Evolutionary conservation across 2,888 invertebrate species (phyloP), one percentile per base, ranked within the genome.

Genomic region (Cantharis rustica): DNA sequence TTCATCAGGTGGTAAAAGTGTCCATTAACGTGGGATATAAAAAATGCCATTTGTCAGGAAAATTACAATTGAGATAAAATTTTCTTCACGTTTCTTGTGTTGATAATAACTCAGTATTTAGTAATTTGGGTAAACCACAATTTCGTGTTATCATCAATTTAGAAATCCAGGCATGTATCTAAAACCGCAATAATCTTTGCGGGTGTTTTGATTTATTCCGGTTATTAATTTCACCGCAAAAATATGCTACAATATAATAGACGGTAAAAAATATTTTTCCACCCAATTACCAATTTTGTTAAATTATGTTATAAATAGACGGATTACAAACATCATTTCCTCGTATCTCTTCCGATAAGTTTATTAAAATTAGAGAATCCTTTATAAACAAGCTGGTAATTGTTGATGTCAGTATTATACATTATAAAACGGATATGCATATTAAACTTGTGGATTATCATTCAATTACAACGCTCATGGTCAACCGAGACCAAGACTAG

Each of bases 401-500:
- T 47, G 47, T 47, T 47, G n/a, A 47, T 47, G 47, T 47, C 47
- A 47, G n/a, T 47, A 47, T 47, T n/a, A 47, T 47, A 47, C 47
- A 47, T 47, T n/a, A 66, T 17, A 71, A 71, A 75, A 75, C 72
- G 76, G 76, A 76, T 72, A 76, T 73, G 69, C 72, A 73, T 64
- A 76, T 76, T 71, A 76, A 69, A 31, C 61, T 70, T 70, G 47
- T 73, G 70, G 73, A 76, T 73, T 76, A 71, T 73, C 73, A 76
- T 73, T 76, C 72, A 76, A 76, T 72, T 72, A 76, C n/a, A 13
- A 61, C 27, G 27, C 62, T 47, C 68, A 71, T 26, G 73, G 69
- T 31, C 63, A 71, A 47, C 47, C n/a, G 47, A 47, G 47, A 47
- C 47, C 47, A 47, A 47, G 47, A 47, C 47, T 47, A 47, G 47